Evolutionary conservation across 2,113 vertebrate species (phyloP), one percentile per base, ranked within the genome.

Genomic region (Nyctibius bracteatus): DNA sequence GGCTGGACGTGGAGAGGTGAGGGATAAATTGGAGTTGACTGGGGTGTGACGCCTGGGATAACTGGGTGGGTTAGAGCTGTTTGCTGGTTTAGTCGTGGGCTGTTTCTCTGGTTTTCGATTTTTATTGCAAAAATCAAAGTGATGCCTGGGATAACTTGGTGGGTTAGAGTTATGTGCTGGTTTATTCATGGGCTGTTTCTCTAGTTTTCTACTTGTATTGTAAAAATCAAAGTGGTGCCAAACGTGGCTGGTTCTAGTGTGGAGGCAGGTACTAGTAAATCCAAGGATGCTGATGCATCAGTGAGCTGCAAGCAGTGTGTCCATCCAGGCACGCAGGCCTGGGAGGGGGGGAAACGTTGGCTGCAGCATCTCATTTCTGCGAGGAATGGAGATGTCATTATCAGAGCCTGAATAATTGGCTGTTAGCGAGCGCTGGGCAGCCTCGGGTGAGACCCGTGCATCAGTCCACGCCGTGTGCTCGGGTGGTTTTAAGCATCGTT

Each of bases 301-400:
- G 35, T 4, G 46, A 61, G 46, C 79, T n/a, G 55, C 19, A 18
- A 33, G 59, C 52, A 39, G 28, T 4, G 2, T 52, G 35, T 66
- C 80, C 12, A 11, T 63, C 25, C 65, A 47, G 71, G 19, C 47
- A 35, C 3, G 2, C 1, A 9, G 37, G 12, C 11, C 5, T 12
- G 35, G 54, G 62, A 16, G 43, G 5, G 58, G n/a, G 25, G 30
- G 3, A 30, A 58, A 1, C 5, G 5, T 0, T 31, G 54, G 13
- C 82, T 68, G 39, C 19, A 8, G 24, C 46, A 6, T 31, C 54
- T 81, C 35, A 4, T 31, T 57, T 37, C 70, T 35, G n/a, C 51
- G 14, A 28, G 68, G 81, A 46, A 19, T 17, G 41, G 63, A 71
- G 55, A 6, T 58, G 67, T 65, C 47, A 3, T 39, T 59, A 5